phyloP scores from a whole-genome alignment of 2,797 vertebrate genomes.

The Smutsia gigantea region DNA sequence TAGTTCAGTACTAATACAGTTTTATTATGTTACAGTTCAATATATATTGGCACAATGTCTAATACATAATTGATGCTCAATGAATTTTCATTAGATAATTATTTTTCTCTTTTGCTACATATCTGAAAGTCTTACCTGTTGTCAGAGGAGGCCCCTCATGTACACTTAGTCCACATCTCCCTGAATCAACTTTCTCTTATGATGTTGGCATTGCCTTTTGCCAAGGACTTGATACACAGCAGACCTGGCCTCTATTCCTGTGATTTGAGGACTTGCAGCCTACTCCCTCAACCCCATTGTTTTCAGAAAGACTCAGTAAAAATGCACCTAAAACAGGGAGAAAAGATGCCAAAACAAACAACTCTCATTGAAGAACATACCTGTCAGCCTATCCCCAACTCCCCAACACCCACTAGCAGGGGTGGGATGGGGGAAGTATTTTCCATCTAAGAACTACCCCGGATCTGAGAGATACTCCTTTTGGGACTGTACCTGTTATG shows the following conservation, averaged over 20 bases:
- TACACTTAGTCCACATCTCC: background rate
- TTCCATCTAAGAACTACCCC: background rate
- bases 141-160: background rate
- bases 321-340: background rate
- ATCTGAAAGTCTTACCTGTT: background rate
- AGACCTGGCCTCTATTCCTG: background rate
- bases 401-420: background rate
- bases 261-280: background rate
- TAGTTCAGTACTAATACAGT: background rate
- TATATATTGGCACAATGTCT: background rate
- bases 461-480: too few species aligned
- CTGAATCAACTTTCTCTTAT: background rate
- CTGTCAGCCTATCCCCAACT: background rate
- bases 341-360: slow-evolving; percentile 1
- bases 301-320: background rate
- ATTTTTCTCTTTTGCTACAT: background rate
- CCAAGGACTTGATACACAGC: background rate
- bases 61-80: background rate
- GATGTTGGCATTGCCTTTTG: background rate
- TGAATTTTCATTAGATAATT: background rate
- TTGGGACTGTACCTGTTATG: too few species aligned
- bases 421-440: background rate
- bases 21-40: background rate
- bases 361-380: background rate
- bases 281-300: background rate